Percentiles rank a stretch among this genome's conserved stretches.
These are phyloP conservation scores for Cheilosia soror DNA, from an alignment of 2,888 invertebrate genomes.

Conservation along the genomic window DNA sequence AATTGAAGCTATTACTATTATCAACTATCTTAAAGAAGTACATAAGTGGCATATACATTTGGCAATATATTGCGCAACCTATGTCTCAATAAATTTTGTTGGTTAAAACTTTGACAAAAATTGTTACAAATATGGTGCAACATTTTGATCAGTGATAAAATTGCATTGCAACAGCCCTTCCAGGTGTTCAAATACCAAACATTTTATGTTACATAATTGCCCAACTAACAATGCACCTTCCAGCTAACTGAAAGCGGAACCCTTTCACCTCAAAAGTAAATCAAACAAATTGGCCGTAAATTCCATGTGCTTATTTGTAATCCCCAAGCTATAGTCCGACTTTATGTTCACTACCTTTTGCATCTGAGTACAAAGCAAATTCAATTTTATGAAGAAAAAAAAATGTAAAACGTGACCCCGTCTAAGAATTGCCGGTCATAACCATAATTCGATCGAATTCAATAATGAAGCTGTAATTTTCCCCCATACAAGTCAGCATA, in stretches of 20 bases:
- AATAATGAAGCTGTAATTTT: slow-evolving; percentile 3
- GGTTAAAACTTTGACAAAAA: too few relatives aligned
- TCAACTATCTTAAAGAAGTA: too few relatives aligned
- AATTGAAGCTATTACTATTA: too few relatives aligned
- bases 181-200: neutral
- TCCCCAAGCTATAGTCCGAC: neutral
- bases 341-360: neutral
- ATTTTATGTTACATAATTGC: neutral
- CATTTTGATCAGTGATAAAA: neutral
- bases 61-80: too few relatives aligned
- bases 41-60: too few relatives aligned
- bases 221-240: neutral
- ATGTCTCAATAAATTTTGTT: too few relatives aligned
- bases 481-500: neutral
- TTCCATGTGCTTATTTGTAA: neutral
- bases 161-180: neutral
- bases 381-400: slow-evolving; percentile 5
- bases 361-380: neutral
- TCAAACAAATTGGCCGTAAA: neutral
- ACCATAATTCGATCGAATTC: neutral
- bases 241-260: neutral
- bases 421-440: neutral
- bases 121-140: too few relatives aligned
- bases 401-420: slow-evolving; percentile 6
- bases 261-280: neutral